Conservation (phyloP, 2,113 vertebrate species). For the Caretta caretta region DNA sequence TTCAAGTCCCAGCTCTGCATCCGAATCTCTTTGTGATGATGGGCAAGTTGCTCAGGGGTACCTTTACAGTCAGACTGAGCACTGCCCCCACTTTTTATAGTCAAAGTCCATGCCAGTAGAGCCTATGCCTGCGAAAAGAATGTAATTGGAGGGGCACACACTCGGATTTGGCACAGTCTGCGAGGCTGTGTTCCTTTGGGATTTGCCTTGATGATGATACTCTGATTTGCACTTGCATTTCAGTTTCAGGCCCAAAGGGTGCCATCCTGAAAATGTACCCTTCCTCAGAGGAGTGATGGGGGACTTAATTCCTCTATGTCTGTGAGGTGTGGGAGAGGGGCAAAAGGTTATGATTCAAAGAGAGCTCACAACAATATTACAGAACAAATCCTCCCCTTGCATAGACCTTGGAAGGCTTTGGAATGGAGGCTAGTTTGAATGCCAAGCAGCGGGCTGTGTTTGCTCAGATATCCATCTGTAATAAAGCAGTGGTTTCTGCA, state of each 20-base stretch:
- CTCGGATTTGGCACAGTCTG: background rate
- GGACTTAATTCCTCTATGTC: background rate
- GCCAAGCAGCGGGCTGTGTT: background rate
- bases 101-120: background rate
- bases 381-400: background rate
- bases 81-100: background rate
- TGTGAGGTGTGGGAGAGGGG: background rate
- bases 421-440: background rate
- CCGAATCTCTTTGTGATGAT: background rate
- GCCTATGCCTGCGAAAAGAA: background rate
- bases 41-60: background rate
- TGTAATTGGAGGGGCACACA: background rate
- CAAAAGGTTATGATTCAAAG: background rate
- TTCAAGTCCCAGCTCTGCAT: background rate
- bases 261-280: too few species aligned
- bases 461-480: background rate
- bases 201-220: background rate
- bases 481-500: background rate
- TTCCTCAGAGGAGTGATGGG: background rate
- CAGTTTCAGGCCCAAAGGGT: background rate
- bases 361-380: background rate
- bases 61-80: background rate
- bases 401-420: background rate
- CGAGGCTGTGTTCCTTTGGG: background rate
- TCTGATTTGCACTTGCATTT: background rate